Conservation (phyloP, 2,113 vertebrate genomes). For the Hemiprocne comata region DNA sequence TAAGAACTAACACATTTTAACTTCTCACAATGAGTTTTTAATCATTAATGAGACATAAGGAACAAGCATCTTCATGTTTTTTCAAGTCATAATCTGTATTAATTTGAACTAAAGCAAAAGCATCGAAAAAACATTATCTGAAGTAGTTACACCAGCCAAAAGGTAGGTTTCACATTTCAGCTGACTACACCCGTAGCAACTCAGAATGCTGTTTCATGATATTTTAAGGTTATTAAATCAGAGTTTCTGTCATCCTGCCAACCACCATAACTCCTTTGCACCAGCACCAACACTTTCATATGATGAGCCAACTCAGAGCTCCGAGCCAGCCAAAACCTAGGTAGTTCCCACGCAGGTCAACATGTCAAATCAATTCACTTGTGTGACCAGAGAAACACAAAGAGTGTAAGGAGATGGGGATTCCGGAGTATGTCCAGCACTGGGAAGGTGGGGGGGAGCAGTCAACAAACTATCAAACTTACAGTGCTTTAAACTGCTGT, state of each 20-base stretch:
- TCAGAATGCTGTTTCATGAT: neutral
- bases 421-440: rapidly evolving
- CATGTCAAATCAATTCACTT: too few species aligned
- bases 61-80: neutral
- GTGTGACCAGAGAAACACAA: neutral
- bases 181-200: neutral
- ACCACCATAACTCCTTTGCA: neutral
- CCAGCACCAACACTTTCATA: neutral
- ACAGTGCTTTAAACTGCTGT: neutral
- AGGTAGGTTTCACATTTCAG: neutral
- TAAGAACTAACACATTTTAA: neutral
- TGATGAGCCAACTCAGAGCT: rapidly evolving
- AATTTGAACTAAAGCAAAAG: neutral
- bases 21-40: neutral
- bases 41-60: neutral
- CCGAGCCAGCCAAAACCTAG: neutral
- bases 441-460: neutral
- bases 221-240: neutral
- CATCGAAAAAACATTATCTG: neutral
- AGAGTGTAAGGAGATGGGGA: neutral
- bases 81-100: neutral
- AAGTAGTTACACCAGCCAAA: neutral
- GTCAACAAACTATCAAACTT: neutral
- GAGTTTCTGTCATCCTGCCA: neutral
- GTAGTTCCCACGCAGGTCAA: neutral